Evolutionary conservation across 2,888 invertebrate species (phyloP), one percentile per base, ranked within the genome.

Genomic region (Epicampocera succincta): DNA sequence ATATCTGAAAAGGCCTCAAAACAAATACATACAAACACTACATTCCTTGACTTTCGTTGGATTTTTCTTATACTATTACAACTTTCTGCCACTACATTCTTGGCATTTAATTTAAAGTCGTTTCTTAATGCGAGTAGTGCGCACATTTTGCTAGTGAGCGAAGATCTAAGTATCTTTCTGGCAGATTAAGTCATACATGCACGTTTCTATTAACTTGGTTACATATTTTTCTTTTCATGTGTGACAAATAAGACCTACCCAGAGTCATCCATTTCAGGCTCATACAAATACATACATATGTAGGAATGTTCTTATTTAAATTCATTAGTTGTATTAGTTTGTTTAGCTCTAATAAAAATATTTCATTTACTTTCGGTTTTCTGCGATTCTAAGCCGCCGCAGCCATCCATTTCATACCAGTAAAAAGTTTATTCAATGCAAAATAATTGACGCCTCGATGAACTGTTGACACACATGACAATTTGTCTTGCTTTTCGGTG

Each of bases 381-480:
- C 56, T 54, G 8, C 15, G 17, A 11, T 4, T 29, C 46, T 15
- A 17, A 46, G 6, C 29, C 29, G 15, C 56, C 12, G n/a, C n/a
- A n/a, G 38, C 13, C 11, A 33, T 52, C n/a, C 21, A 52, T 25
- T 61, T 40, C 17, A 40, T 52, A n/a, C 17, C 46, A 48, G 44
- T 29, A 33, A 54, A 61, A 52, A 21, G 54, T 21, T 48, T 56
- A 9, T 80, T 52, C 86, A 89, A 89, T 89, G 89, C 89, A 89
- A 89, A 89, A 89, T 89, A 89, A 89, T 89, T 89, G 89, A 88
- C 89, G 89, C 89, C 89, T 86, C 87, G 89, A 89, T 89, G 89
- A 89, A 89, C 89, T 89, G 89, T 86, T 89, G 89, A 89, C 89
- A 89, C 87, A 87, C 87, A 87, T 87, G 86, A 86, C 89, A 83